A percentile compares a stretch with the other conserved stretches of the same genome.
These are phyloP conservation scores for Tichodroma muraria DNA, from an alignment of 2,113 vertebrate genomes.

Conservation along the genomic window DNA sequence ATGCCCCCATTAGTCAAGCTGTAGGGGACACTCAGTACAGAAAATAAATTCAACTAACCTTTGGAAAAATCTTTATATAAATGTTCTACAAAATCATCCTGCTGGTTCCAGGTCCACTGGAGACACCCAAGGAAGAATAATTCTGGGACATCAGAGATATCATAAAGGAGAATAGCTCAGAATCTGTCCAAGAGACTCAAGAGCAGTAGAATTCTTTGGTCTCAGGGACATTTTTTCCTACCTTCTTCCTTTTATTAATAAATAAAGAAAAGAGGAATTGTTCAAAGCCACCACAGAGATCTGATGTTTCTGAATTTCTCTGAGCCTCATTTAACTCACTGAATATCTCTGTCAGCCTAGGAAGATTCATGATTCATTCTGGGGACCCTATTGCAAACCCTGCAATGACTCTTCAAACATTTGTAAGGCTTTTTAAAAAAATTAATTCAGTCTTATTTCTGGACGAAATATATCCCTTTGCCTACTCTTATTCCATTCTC, in stretches of 20 bases:
- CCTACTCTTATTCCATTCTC: background rate
- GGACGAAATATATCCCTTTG: background rate
- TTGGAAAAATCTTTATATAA: constrained; percentile 49
- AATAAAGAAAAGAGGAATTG: constrained; percentile 14
- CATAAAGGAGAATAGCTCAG: background rate
- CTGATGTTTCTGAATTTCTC: background rate
- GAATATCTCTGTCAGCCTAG: background rate
- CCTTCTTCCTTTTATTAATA: constrained; percentile 32
- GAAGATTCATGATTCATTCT: constrained; percentile 7
- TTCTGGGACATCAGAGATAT: background rate
- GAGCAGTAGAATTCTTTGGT: constrained; percentile 27
- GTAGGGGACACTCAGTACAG: constrained; percentile 15
- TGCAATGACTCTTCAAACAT: background rate
- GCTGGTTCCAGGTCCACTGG: constrained; percentile 18
- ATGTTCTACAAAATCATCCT: constrained; percentile 35
- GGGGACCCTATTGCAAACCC: background rate
- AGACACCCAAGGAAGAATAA: constrained; percentile 21
- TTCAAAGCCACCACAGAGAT: constrained; percentile 27
- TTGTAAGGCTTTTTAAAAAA: background rate
- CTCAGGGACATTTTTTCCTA: background rate
- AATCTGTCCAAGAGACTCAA: background rate
- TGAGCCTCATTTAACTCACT: background rate
- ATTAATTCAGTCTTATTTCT: constrained; percentile 6
- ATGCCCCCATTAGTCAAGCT: constrained; percentile 45
- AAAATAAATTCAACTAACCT: constrained; percentile 10